phyloP scores from a whole-genome alignment of 2,113 vertebrate species.

The Peromyscus maniculatus region DNA sequence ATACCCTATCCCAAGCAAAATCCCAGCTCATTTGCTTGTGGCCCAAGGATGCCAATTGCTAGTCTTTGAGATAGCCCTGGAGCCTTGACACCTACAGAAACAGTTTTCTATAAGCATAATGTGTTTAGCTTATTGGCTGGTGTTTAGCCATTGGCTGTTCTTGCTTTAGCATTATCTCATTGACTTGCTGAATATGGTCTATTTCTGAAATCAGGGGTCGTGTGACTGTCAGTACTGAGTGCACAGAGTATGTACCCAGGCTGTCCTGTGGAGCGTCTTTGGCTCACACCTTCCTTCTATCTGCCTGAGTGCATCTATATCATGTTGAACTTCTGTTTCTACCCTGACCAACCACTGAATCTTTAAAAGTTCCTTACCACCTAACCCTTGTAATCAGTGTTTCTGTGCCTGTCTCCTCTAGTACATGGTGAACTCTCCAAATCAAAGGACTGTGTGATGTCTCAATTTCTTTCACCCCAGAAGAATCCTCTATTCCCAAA shows the following conservation, averaged over 20 bases:
- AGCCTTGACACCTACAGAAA: not conserved
- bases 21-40: not conserved
- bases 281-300: not conserved
- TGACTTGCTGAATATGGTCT: not conserved
- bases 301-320: not conserved
- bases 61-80: too few species aligned
- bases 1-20: not conserved
- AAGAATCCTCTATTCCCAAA: not conserved
- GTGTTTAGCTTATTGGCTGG: not conserved
- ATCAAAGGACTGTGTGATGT: constrained; percentile 56
- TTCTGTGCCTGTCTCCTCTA: not conserved
- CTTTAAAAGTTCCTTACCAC: not conserved
- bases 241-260: not conserved
- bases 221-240: not conserved
- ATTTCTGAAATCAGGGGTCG: not conserved
- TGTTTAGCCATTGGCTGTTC: not conserved
- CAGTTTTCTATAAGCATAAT: not conserved
- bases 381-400: not conserved
- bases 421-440: not conserved
- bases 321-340: not conserved
- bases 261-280: not conserved
- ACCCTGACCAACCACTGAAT: not conserved
- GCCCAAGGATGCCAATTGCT: not conserved
- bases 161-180: not conserved
- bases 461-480: not conserved